These are phyloP conservation scores for Salminus brasiliensis DNA, from an alignment of 2,113 vertebrate species.

Conservation along the genomic window DNA sequence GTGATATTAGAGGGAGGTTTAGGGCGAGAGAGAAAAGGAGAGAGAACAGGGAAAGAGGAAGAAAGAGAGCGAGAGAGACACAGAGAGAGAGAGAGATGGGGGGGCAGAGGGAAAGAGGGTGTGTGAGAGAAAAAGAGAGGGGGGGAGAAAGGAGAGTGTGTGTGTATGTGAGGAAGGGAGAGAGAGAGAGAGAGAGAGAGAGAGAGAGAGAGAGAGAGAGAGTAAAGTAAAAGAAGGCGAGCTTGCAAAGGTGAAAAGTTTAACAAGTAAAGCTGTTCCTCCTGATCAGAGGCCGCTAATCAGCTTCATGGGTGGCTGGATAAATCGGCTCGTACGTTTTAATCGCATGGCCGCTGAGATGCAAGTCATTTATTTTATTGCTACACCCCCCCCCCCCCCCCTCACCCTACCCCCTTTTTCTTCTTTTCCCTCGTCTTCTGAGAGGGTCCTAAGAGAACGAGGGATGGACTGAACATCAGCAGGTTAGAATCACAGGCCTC, in stretches of 20 bases:
- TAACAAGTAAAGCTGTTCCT: constrained; percentile 99
- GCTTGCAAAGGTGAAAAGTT: constrained; percentile 97
- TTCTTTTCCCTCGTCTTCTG: constrained; percentile 40
- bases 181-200: constrained; percentile 16
- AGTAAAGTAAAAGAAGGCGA: constrained; percentile 50
- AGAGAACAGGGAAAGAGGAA: no score
- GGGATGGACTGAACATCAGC: constrained; percentile 67
- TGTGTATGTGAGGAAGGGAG: constrained; percentile 5
- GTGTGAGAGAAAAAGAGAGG: constrained; percentile 14
- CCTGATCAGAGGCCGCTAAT: constrained; percentile 99
- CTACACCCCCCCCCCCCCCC: constrained; percentile 57
- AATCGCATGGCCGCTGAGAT: constrained; percentile 86
- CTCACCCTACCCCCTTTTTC: constrained; percentile 34
- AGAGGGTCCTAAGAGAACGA: constrained; percentile 38
- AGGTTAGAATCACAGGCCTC: constrained; percentile 68
- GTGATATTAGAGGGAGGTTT: constrained; percentile 32
- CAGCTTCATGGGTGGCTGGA: constrained; percentile 99
- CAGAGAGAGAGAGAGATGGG: constrained; percentile 4
- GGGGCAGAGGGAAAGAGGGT: background rate
- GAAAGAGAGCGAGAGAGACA: constrained; percentile 18
- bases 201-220: no score
- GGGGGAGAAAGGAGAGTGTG: background rate
- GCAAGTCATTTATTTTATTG: constrained; percentile 82
- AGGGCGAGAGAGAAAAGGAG: no score
- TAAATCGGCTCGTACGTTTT: constrained; percentile 87